phyloP scores from a whole-genome alignment of 1,140 invertebrate species.

The Aphelinus certus region DNA sequence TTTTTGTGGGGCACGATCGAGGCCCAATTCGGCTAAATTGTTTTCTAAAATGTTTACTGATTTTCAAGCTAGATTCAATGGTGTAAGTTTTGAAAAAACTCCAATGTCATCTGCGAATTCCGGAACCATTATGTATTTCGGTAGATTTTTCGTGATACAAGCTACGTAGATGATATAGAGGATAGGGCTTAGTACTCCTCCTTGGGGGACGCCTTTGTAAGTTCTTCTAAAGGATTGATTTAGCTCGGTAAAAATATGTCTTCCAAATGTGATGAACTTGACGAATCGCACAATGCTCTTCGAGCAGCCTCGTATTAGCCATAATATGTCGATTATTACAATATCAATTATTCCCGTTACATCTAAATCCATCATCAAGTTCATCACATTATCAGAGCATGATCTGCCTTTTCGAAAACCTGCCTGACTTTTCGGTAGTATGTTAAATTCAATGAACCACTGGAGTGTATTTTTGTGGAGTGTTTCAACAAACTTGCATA shows the following conservation, averaged over 20 bases:
- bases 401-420: conserved; percentile 12
- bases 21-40: background rate
- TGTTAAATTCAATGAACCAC: background rate
- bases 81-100: background rate
- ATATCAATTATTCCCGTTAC: conserved; percentile 28
- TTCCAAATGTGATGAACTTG: conserved; percentile 19
- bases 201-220: conserved; percentile 16
- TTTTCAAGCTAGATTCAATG: background rate
- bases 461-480: conserved; percentile 23
- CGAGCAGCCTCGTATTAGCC: conserved; percentile 21
- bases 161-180: conserved; percentile 7
- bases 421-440: conserved; percentile 12
- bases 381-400: conserved; percentile 8
- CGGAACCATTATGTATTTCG: background rate
- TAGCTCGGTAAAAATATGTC: background rate
- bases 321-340: conserved; percentile 11
- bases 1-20: background rate
- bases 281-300: conserved; percentile 24
- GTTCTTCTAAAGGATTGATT: background rate
- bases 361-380: conserved; percentile 11
- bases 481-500: conserved; percentile 33
- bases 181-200: conserved; percentile 4
- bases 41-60: background rate
- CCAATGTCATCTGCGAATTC: conserved; percentile 1
- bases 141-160: background rate